These are phyloP conservation scores for Mesocentrotus franciscanus DNA, from an alignment of 53 echinoderm and acorn worm genomes.

Conservation along the genomic window DNA sequence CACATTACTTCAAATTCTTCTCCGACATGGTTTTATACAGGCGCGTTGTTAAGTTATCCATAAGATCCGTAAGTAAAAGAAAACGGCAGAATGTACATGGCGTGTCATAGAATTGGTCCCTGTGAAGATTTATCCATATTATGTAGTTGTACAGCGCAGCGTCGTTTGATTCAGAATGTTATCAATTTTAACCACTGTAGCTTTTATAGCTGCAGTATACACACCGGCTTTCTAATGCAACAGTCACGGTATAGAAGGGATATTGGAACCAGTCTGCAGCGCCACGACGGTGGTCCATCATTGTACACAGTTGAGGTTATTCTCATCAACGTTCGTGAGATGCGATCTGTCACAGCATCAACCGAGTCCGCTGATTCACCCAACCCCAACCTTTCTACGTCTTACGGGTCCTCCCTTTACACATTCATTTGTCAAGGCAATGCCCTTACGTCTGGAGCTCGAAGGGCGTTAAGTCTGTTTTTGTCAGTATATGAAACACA, in stretches of 20 bases:
- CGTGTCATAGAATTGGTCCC: neutral
- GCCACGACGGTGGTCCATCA: neutral
- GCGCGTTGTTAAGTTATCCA: neutral
- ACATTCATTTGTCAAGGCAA: neutral
- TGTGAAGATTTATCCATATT: neutral
- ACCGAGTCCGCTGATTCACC: constrained; percentile 22
- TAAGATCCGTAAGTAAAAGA: too few species aligned
- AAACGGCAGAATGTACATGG: neutral
- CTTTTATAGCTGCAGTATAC: neutral
- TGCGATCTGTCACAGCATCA: neutral
- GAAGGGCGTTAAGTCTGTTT: too few species aligned
- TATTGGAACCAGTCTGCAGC: neutral
- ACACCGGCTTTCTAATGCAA: neutral
- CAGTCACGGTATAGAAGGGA: neutral
- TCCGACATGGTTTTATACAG: neutral
- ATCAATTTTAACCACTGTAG: neutral
- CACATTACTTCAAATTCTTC: too few species aligned
- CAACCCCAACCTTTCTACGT: neutral
- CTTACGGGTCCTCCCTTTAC: neutral
- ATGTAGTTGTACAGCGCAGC: neutral
- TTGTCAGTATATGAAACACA: too few species aligned
- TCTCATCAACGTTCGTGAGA: neutral
- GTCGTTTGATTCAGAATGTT: neutral
- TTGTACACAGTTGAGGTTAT: neutral
- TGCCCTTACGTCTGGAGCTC: neutral